Conservation (phyloP, 1,140 invertebrate genomes). For the Druon quercuslanigerum region DNA sequence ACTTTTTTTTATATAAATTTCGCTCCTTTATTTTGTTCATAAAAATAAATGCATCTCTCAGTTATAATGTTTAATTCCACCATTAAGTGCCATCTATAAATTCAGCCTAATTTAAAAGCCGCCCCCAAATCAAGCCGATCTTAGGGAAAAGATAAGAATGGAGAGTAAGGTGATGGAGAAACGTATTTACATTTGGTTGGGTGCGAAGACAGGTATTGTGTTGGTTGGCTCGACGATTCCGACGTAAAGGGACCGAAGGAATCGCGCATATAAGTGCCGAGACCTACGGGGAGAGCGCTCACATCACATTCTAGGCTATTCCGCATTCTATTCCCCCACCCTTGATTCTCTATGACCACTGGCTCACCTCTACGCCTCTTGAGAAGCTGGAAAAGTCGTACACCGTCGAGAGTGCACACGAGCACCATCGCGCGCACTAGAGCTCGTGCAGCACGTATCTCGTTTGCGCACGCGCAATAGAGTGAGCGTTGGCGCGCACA, state of each 20-base stretch:
- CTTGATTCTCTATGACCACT: slow-evolving; percentile 57
- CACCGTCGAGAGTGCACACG: slow-evolving; percentile 38
- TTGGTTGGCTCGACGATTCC: slow-evolving; percentile 39
- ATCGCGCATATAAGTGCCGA: slow-evolving; percentile 48
- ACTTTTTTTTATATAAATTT: too few relatives aligned
- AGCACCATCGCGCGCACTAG: slow-evolving; percentile 14
- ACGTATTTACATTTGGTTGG: slow-evolving; percentile 50
- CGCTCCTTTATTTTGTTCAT: too few relatives aligned
- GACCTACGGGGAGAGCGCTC: slow-evolving; percentile 62
- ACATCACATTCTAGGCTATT: slow-evolving; percentile 77
- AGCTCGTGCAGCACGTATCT: not conserved
- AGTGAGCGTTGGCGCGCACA: not conserved
- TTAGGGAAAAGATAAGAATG: not conserved
- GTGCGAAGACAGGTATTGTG: slow-evolving; percentile 36
- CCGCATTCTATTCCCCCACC: slow-evolving; percentile 76
- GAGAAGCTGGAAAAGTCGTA: slow-evolving; percentile 69
- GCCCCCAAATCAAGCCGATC: too few relatives aligned
- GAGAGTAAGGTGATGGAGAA: slow-evolving; percentile 41
- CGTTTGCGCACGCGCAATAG: too few relatives aligned
- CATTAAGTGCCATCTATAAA: too few relatives aligned
- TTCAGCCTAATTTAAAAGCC: too few relatives aligned
- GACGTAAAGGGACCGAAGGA: slow-evolving; percentile 39
- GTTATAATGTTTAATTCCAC: too few relatives aligned
- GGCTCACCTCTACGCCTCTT: slow-evolving; percentile 66
- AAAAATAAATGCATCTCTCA: too few relatives aligned